phyloP scores from a whole-genome alignment of 2,113 vertebrate species.

The Nannobrachium achirus region DNA sequence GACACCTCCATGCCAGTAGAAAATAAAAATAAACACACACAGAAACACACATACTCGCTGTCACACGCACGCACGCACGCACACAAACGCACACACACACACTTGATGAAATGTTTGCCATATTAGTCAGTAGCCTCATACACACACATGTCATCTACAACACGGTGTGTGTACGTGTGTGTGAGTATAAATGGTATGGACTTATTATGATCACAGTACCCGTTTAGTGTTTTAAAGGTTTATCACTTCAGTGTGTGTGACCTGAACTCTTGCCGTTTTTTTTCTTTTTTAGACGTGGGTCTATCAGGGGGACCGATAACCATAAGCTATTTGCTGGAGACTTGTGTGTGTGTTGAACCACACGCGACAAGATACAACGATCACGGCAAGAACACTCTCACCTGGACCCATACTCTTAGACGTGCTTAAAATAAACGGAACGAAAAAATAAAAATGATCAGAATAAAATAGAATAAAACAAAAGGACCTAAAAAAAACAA shows the following conservation, averaged over 20 bases:
- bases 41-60: not conserved
- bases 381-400: constrained; percentile 52
- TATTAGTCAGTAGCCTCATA: constrained; percentile 75
- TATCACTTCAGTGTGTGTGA: constrained; percentile 77
- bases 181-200: constrained; percentile 55
- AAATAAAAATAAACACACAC: constrained; percentile 57
- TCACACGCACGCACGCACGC: constrained; percentile 4
- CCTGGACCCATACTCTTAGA: constrained; percentile 58
- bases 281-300: constrained; percentile 50
- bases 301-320: constrained; percentile 41
- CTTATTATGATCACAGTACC: constrained; percentile 76
- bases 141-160: constrained; percentile 41
- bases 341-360: constrained; percentile 64
- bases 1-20: constrained; percentile 67
- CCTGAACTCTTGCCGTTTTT: constrained; percentile 75
- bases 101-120: constrained; percentile 66
- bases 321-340: constrained; percentile 61
- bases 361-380: constrained; percentile 48
- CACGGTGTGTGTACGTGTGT: constrained; percentile 36
- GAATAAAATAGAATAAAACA: constrained; percentile 56
- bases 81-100: constrained; percentile 19
- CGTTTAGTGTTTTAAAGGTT: constrained; percentile 79
- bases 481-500: constrained; percentile 55
- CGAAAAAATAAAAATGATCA: constrained; percentile 46
- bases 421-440: constrained; percentile 52